Percentiles rank a stretch among this genome's conserved stretches.
phyloP scores from a whole-genome alignment of 1,140 invertebrate species.

The Dendrolimus kikuchii region DNA sequence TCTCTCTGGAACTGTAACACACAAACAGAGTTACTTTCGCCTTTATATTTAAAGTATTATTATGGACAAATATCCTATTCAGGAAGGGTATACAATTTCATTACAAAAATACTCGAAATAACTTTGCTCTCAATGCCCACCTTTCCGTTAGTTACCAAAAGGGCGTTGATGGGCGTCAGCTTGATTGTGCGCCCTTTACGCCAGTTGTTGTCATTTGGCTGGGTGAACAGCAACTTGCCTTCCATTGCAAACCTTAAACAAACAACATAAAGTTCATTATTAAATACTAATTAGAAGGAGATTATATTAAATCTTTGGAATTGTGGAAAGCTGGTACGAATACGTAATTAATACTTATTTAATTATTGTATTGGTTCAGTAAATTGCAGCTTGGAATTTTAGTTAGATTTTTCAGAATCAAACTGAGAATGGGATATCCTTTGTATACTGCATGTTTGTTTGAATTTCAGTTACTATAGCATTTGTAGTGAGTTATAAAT shows the following conservation, averaged over 20 bases:
- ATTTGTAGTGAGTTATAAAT: too few species aligned
- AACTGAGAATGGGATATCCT: too few species aligned
- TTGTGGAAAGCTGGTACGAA: not conserved
- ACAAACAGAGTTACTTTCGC: too few species aligned
- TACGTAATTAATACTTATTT: too few species aligned
- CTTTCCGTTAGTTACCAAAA: conserved; percentile 91
- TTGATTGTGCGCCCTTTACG: conserved; percentile 89
- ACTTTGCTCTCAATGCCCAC: conserved; percentile 60
- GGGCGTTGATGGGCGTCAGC: conserved; percentile 87
- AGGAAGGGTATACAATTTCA: not conserved
- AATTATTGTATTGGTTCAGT: too few species aligned
- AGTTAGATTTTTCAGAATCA: too few species aligned
- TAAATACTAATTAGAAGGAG: conserved; percentile 5
- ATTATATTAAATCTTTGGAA: not conserved
- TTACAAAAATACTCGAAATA: conserved; percentile 1
- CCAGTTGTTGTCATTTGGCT: conserved; percentile 92
- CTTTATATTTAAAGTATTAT: too few species aligned
- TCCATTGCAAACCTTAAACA: conserved; percentile 83
- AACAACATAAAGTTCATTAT: conserved; percentile 17
- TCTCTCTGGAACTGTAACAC: too few species aligned
- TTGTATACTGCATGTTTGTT: too few species aligned
- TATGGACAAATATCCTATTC: too few species aligned
- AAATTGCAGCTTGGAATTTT: too few species aligned
- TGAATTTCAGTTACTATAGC: too few species aligned
- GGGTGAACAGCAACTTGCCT: conserved; percentile 88